phyloP scores from a whole-genome alignment of 2,888 invertebrate species.

The Cephus rjabovi region DNA sequence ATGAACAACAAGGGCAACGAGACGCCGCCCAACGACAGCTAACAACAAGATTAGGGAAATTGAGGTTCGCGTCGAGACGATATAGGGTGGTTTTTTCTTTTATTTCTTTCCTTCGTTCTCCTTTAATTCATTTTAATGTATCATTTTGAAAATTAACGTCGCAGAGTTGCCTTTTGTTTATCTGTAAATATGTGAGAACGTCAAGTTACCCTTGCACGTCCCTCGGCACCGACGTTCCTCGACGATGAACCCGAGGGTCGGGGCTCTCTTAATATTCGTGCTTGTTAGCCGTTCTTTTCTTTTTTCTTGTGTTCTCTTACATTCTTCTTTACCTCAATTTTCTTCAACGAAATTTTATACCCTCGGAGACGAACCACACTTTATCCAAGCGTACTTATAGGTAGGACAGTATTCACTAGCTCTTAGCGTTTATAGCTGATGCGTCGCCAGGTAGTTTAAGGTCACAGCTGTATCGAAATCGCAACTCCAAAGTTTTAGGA shows the following conservation, averaged over 20 bases:
- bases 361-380: constrained; percentile 15
- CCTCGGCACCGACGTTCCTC: constrained; percentile 1
- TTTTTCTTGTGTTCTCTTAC: neutral
- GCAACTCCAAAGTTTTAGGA: constrained; percentile 64
- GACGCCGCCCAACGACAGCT: constrained; percentile 58
- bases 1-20: constrained; percentile 52
- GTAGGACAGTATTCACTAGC: constrained; percentile 63
- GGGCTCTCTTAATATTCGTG: constrained; percentile 29
- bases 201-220: constrained; percentile 42
- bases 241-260: neutral
- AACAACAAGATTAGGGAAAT: constrained; percentile 44
- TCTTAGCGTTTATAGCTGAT: constrained; percentile 24
- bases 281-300: constrained; percentile 39
- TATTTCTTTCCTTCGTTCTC: neutral
- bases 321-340: neutral
- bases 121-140: neutral
- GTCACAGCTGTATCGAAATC: constrained; percentile 46
- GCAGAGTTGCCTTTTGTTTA: constrained; percentile 38
- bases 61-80: neutral
- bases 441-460: constrained; percentile 23
- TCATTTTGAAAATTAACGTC: constrained; percentile 5
- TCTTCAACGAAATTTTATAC: neutral
- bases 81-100: neutral
- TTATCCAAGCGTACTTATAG: constrained; percentile 61
- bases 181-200: constrained; percentile 43